phyloP scores from a whole-genome alignment of 2,888 invertebrate genomes.

The Hirudinaria manillensis region DNA sequence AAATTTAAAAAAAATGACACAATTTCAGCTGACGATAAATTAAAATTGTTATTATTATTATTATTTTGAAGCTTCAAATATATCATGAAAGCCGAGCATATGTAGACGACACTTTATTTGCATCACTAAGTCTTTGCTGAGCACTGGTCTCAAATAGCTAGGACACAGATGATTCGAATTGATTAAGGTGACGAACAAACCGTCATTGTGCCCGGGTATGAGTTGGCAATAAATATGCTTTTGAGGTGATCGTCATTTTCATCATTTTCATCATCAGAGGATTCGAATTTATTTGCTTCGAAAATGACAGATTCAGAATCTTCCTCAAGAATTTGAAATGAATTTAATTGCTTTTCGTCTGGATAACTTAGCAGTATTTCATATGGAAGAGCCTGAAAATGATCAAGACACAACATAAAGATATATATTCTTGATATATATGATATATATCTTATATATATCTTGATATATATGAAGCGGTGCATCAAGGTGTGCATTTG shows the following conservation, averaged over 20 bases:
- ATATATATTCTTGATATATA: too few relatives aligned
- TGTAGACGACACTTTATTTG: too few relatives aligned
- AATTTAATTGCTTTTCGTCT: conserved; percentile 11
- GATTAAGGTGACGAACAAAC: conserved; percentile 1
- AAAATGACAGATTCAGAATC: conserved; percentile 10
- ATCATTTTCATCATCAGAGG: background rate
- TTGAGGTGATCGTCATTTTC: conserved; percentile 42
- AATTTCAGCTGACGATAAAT: too few relatives aligned
- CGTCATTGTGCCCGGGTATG: conserved; percentile 40
- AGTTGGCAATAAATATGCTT: conserved; percentile 46
- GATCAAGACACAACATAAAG: background rate
- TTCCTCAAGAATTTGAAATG: conserved; percentile 15
- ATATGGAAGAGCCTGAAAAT: conserved; percentile 22
- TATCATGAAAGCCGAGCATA: too few relatives aligned
- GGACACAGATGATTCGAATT: background rate
- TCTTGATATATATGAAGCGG: too few relatives aligned
- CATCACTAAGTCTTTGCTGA: too few relatives aligned
- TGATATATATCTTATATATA: too few relatives aligned
- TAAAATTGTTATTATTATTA: too few relatives aligned
- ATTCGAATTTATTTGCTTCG: conserved; percentile 11
- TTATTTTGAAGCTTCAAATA: too few relatives aligned
- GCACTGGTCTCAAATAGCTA: background rate
- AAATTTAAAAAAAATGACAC: background rate
- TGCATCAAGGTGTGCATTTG: too few relatives aligned
- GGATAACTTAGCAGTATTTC: conserved; percentile 28